Percentiles rank a stretch among this genome's conserved stretches.
These are phyloP conservation scores for Iphiclides podalirius DNA, from an alignment of 2,888 invertebrate species.

Conservation along the genomic window DNA sequence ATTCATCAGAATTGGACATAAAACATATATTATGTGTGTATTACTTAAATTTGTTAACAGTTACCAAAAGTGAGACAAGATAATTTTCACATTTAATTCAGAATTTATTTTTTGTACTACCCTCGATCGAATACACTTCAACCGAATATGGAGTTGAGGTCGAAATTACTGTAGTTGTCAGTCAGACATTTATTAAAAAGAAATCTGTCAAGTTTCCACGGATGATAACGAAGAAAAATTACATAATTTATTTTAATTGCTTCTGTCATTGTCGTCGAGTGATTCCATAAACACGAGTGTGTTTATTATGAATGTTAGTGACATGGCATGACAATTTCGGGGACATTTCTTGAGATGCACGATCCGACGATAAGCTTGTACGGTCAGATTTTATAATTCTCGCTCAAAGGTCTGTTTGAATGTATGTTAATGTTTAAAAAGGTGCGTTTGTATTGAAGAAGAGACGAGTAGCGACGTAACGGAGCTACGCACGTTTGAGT, in stretches of 20 bases:
- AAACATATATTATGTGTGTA: too few species aligned
- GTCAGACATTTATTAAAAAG: too few species aligned
- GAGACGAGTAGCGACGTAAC: too few species aligned
- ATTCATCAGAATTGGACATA: too few species aligned
- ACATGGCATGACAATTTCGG: conserved; percentile 12
- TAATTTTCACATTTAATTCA: not conserved
- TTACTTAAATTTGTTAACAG: not conserved
- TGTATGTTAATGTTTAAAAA: conserved; percentile 15
- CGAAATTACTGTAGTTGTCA: not conserved
- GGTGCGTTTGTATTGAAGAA: too few species aligned
- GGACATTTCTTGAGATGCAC: conserved; percentile 11
- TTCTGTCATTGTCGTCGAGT: too few species aligned
- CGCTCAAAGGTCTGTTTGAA: conserved; percentile 5
- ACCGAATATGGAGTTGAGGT: not conserved
- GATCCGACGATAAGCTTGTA: conserved; percentile 20
- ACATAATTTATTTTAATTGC: too few species aligned
- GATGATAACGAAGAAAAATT: not conserved
- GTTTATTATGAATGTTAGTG: conserved; percentile 13
- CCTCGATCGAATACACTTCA: not conserved
- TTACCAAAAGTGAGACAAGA: not conserved
- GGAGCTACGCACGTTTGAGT: too few species aligned
- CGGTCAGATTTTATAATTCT: conserved; percentile 15
- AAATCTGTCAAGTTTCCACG: not conserved
- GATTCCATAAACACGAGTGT: not conserved
- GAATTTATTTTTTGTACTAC: not conserved